Evolutionary conservation across 2,888 invertebrate genomes (phyloP).

Genomic region (Drosophila anomalata): DNA sequence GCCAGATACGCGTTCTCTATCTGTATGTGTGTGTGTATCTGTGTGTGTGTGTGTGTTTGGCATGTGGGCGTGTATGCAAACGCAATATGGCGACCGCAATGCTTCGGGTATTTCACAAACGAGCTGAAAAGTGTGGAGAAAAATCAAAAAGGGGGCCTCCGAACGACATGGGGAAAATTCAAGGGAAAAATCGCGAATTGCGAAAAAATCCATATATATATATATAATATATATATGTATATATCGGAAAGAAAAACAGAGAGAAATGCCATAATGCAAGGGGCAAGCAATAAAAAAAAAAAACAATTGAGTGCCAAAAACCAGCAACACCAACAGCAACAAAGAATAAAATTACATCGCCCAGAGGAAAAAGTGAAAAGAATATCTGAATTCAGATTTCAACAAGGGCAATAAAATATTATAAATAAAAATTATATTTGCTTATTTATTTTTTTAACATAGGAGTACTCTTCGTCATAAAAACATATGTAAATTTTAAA

Average conservation of each 20-base stretch:
- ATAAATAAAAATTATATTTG: neutral
- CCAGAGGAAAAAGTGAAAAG: slow-evolving; percentile 13
- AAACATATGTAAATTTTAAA: neutral
- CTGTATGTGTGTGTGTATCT: slow-evolving; percentile 15
- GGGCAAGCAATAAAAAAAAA: slow-evolving; percentile 39
- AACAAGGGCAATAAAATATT: no score
- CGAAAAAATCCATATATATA: slow-evolving; percentile 20
- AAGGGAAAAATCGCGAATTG: slow-evolving; percentile 19
- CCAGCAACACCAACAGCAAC: slow-evolving; percentile 68
- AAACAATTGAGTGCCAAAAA: slow-evolving; percentile 79
- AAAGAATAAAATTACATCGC: slow-evolving; percentile 14
- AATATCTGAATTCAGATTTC: neutral
- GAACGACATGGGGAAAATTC: no score
- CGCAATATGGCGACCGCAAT: slow-evolving; percentile 83
- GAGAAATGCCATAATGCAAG: slow-evolving; percentile 27
- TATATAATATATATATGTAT: neutral
- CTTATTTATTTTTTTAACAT: no score
- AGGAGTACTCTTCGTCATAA: neutral
- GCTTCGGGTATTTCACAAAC: slow-evolving; percentile 57
- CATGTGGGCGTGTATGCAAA: slow-evolving; percentile 79
- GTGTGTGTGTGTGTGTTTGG: slow-evolving; percentile 46
- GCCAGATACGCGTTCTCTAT: slow-evolving; percentile 1
- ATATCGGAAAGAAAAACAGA: slow-evolving; percentile 28
- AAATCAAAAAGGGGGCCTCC: slow-evolving; percentile 6
- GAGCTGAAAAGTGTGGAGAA: slow-evolving; percentile 12